Percentiles rank a stretch among this genome's conserved stretches.
Conservation (phyloP, 2,113 vertebrate genomes). For the Pseudois nayaur region DNA sequence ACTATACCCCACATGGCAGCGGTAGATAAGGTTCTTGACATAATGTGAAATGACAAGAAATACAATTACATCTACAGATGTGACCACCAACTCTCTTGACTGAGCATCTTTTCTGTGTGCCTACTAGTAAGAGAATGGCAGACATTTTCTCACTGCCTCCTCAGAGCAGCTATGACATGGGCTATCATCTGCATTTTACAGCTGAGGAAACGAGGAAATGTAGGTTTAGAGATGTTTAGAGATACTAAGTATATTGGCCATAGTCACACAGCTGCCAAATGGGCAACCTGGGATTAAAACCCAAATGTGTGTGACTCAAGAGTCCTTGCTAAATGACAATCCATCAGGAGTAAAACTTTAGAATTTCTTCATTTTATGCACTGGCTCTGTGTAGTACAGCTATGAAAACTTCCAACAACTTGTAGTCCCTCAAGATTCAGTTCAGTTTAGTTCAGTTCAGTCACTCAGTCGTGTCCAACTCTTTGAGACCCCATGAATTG, state of each 20-base stretch:
- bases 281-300: neutral
- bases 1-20: neutral
- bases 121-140: accelerated
- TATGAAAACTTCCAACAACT: neutral
- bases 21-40: neutral
- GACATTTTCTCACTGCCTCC: neutral
- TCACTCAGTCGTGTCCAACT: too few species aligned
- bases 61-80: accelerated
- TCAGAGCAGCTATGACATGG: neutral
- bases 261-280: neutral
- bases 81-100: accelerated
- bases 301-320: neutral
- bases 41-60: neutral
- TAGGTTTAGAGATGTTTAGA: too few species aligned
- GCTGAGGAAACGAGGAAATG: neutral
- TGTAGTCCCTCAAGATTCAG: neutral
- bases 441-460: too few species aligned
- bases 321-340: neutral
- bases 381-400: neutral
- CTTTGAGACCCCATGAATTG: too few species aligned
- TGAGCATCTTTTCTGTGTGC: accelerated
- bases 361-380: neutral
- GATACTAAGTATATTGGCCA: neutral
- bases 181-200: neutral
- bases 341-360: neutral